Percentiles rank a stretch among this genome's conserved stretches.
Evolutionary conservation across 2,113 vertebrate species (phyloP).

Genomic region (Campylorhamphus procurvoides): DNA sequence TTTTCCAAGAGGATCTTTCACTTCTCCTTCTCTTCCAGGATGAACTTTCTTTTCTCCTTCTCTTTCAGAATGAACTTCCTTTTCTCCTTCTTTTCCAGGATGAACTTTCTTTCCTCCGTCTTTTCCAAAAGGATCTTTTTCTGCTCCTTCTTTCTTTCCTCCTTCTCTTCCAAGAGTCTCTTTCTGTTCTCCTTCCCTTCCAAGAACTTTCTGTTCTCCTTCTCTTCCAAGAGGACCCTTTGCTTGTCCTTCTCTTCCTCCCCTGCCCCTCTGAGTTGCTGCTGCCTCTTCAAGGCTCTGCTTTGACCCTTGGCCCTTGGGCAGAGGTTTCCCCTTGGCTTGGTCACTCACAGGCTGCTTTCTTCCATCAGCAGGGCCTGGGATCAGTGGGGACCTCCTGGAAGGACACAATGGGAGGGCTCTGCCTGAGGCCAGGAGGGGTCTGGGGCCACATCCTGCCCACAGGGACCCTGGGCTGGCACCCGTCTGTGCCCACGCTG

Average conservation of each 20-base stretch:
- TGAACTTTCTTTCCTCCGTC: not conserved
- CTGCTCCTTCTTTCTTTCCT: not conserved
- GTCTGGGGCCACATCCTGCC: not conserved
- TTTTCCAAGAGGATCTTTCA: not conserved
- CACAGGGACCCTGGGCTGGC: not conserved
- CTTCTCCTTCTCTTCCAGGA: not conserved
- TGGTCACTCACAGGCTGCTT: not conserved
- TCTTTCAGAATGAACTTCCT: not conserved
- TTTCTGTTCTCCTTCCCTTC: not conserved
- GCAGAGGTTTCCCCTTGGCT: not conserved
- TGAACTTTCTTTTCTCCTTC: not conserved
- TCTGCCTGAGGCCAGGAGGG: not conserved
- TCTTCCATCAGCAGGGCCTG: not conserved
- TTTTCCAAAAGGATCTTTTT: not conserved
- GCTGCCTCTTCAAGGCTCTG: not conserved
- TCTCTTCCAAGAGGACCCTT: not conserved
- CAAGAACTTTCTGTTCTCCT: not conserved
- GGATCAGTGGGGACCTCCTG: not conserved
- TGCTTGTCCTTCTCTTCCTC: not conserved
- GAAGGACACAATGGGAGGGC: not conserved
- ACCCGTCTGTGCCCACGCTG: not conserved
- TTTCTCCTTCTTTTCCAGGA: not conserved
- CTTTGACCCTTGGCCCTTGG: fast-evolving
- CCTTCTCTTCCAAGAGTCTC: not conserved
- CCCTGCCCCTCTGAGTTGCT: not conserved